Percentiles rank a stretch among this genome's conserved stretches.
Conservation (phyloP, 2,113 vertebrate species). For the Colaptes auratus region DNA sequence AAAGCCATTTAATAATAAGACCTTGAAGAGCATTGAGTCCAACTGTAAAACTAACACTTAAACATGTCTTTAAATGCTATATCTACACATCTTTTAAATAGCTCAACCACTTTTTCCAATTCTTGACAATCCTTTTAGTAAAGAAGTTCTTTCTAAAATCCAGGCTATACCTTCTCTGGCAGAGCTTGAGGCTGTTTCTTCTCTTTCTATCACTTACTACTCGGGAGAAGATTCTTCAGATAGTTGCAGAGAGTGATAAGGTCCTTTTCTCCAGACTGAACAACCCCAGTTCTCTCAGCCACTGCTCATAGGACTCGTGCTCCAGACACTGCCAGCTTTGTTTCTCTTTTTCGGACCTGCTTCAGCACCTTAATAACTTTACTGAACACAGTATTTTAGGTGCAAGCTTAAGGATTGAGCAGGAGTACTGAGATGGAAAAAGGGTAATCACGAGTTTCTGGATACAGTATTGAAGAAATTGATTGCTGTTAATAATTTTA, state of each 20-base stretch:
- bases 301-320: not conserved
- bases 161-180: not conserved
- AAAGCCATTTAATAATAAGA: not conserved
- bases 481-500: not conserved
- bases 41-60: not conserved
- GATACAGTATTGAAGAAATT: not conserved
- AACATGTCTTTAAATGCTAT: not conserved
- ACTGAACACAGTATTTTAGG: not conserved
- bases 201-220: no score
- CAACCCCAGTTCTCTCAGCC: no score
- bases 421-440: not conserved
- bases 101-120: not conserved
- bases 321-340: not conserved
- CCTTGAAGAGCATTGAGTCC: not conserved
- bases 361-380: rapidly evolving
- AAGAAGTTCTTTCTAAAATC: not conserved
- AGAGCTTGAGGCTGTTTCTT: not conserved
- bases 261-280: no score
- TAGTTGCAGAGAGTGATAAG: not conserved
- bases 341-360: not conserved
- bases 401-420: not conserved
- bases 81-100: not conserved
- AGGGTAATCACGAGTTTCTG: not conserved
- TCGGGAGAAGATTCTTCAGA: not conserved
- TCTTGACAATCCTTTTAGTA: rapidly evolving